Conservation (phyloP, 2,797 vertebrate genomes). For the Amblyraja radiata region DNA sequence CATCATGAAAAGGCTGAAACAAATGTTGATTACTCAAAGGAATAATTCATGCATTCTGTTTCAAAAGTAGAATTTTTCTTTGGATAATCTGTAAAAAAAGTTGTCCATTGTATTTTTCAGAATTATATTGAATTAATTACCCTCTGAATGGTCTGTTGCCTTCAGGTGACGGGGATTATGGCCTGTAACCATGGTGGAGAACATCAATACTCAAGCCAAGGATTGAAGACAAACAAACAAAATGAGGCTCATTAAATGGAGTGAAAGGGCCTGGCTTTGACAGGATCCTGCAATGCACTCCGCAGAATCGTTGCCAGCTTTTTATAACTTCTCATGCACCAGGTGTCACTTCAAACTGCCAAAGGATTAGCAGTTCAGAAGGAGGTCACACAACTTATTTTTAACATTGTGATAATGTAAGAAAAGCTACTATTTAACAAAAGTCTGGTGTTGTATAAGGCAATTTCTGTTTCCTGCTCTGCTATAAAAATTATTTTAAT, state of each 20-base stretch:
- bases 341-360: background rate
- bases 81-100: background rate
- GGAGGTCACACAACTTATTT: background rate
- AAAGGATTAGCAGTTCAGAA: background rate
- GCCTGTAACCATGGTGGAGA: background rate
- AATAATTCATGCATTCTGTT: background rate
- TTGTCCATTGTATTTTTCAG: background rate
- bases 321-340: background rate
- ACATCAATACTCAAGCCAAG: background rate
- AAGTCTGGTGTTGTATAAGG: background rate
- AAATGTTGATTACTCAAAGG: background rate
- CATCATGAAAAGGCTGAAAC: background rate
- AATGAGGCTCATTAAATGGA: background rate
- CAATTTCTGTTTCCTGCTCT: background rate
- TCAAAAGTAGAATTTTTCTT: background rate
- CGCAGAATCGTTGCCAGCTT: background rate
- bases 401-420: background rate
- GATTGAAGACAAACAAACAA: conserved; percentile 2
- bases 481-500: background rate
- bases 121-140: background rate
- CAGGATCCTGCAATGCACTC: background rate
- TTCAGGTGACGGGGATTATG: background rate
- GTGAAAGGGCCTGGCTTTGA: background rate
- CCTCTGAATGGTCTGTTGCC: background rate
- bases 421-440: too few relatives aligned